Evolutionary conservation across 2,888 invertebrate genomes (phyloP), one percentile per base, ranked within the genome.

Genomic region (Pasiphila rectangulata): DNA sequence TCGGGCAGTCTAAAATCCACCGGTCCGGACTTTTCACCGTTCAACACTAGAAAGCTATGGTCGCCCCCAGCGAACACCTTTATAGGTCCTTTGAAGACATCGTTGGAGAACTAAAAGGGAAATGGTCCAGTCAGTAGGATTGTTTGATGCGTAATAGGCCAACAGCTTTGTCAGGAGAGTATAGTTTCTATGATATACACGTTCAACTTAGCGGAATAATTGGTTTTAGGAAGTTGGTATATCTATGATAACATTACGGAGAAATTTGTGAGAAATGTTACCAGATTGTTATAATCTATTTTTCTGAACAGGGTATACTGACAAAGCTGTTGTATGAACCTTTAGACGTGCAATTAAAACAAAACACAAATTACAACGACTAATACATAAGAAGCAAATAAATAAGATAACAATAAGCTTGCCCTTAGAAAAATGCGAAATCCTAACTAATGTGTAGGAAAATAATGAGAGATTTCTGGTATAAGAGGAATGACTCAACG

Each of bases 61-160:
- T 98, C 96, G 4, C 97, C 97, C 2, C 97, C 98, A 16, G 94
- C 93, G 67, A 91, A 94, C 61, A 96, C 90, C 60, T 89, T 89
- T 46, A 91, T 87, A 0, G 92, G 83, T 4, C 90, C 85, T 44
- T 67, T 75, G 60, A 84, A 75, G 19, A 70, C 47, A 1, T 84
- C 83, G n/a, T 61, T 63, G 2, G 79, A 52, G 46, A 83, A 82
- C 87, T 87, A 77, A 16, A 71, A 77, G 52, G 46, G 39, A 30
- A 20, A 32, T 39, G 1, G 1, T 3, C n/a, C 12, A 21, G 35
- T 48, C 45, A 35, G 36, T 29, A 42, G 7, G 7, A 30, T 37
- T 43, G 21, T 30, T 34, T 15, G 7, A 13, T 24, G 21, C 13
- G 24, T 2, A 2, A 35, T 10, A 10, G 47, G 46, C 17, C 17